These are phyloP conservation scores for Onychomys arenicola DNA, from an alignment of 2,797 vertebrate genomes.

Conservation along the genomic window DNA sequence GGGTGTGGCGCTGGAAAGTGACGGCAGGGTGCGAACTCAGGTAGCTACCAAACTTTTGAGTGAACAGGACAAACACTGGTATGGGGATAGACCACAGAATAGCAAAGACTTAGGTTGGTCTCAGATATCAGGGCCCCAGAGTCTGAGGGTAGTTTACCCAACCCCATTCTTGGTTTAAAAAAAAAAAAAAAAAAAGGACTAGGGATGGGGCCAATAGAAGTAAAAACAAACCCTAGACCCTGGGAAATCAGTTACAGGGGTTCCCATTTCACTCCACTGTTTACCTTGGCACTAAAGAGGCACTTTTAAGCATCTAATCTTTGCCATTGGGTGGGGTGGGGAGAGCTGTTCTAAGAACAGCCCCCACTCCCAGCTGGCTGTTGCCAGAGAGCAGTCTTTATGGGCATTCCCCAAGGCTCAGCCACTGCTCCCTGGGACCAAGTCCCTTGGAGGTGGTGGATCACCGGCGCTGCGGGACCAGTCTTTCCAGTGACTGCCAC, in stretches of 20 bases:
- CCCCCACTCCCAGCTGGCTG: slow-evolving; percentile 4
- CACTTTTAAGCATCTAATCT: slow-evolving; percentile 78
- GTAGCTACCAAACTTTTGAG: neutral
- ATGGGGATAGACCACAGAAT: neutral
- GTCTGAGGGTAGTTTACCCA: slow-evolving; percentile 12
- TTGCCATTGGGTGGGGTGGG: slow-evolving; percentile 68
- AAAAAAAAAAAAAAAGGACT: slow-evolving; percentile 14
- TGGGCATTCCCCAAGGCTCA: neutral
- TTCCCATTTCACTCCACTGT: slow-evolving; percentile 74
- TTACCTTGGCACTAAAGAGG: slow-evolving; percentile 80
- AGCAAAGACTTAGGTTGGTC: slow-evolving; percentile 11
- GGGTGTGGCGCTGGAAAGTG: neutral
- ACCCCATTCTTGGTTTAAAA: neutral
- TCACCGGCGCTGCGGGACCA: slow-evolving; percentile 67
- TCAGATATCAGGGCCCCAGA: neutral
- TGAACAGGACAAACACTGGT: neutral
- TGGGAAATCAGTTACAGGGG: slow-evolving; percentile 66
- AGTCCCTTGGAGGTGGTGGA: slow-evolving; percentile 61
- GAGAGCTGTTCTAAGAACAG: slow-evolving; percentile 29
- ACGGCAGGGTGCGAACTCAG: neutral
- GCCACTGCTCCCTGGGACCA: slow-evolving; percentile 50
- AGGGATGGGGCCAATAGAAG: neutral
- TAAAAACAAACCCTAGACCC: slow-evolving; percentile 53
- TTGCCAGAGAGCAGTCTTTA: slow-evolving; percentile 13
- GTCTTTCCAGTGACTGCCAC: slow-evolving; percentile 80